Conservation (phyloP, 2,797 vertebrate genomes). For the Margarornis squamiger region DNA sequence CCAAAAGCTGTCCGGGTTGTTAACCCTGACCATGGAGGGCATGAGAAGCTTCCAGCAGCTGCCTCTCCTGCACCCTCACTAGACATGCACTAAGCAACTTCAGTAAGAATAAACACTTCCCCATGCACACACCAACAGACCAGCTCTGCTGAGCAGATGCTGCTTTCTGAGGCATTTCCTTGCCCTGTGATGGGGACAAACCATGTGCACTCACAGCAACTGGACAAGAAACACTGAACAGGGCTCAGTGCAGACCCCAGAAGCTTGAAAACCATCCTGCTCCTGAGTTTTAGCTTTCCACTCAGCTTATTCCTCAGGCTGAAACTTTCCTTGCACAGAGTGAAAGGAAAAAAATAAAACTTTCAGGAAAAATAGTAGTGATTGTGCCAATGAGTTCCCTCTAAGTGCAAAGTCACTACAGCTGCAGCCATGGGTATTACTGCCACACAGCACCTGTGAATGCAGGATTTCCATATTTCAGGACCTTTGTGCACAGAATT, state of each 20-base stretch:
- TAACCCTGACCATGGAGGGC: neutral
- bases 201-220: neutral
- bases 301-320: neutral
- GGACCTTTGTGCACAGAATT: neutral
- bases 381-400: neutral
- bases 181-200: fast-evolving
- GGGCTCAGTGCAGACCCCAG: fast-evolving
- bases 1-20: neutral
- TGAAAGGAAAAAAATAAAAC: neutral
- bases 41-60: neutral
- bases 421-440: neutral
- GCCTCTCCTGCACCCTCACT: fast-evolving
- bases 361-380: neutral
- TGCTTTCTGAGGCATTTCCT: neutral
- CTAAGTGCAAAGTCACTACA: neutral
- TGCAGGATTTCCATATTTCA: neutral
- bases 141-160: neutral
- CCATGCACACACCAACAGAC: neutral
- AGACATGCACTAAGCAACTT: neutral
- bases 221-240: fast-evolving
- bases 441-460: neutral
- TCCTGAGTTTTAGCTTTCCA: neutral
- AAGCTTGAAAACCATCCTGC: neutral
- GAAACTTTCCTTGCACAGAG: neutral
- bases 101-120: neutral